phyloP scores from a whole-genome alignment of 2,797 vertebrate genomes.

The Synanceia verrucosa region DNA sequence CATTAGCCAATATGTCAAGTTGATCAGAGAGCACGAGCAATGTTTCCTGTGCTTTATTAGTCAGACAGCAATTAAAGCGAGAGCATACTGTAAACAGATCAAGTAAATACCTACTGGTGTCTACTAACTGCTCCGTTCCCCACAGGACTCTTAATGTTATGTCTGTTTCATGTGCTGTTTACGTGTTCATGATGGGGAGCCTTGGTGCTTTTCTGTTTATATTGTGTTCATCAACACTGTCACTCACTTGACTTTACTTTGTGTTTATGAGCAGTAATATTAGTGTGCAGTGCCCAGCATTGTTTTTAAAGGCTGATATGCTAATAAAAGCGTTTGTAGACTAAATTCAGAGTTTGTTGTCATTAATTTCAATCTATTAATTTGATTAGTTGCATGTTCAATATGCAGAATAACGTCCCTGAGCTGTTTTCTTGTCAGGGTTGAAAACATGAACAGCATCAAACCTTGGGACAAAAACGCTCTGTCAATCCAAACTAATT shows the following conservation, averaged over 20 bases:
- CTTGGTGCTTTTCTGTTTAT: slow-evolving; percentile 25
- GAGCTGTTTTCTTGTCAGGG: slow-evolving; percentile 25
- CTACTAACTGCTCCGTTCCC: slow-evolving; percentile 49
- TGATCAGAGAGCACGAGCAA: slow-evolving; percentile 61
- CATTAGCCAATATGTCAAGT: slow-evolving; percentile 69
- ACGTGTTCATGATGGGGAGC: slow-evolving; percentile 30
- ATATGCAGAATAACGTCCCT: slow-evolving; percentile 34
- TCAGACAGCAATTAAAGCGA: slow-evolving; percentile 69
- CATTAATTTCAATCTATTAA: slow-evolving; percentile 37
- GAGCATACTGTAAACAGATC: slow-evolving; percentile 58
- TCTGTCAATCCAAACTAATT: slow-evolving; percentile 29
- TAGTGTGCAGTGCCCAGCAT: background rate
- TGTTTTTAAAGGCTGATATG: slow-evolving; percentile 12
- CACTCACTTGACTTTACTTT: slow-evolving; percentile 28
- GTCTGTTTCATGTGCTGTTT: slow-evolving; percentile 48
- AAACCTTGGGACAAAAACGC: slow-evolving; percentile 13
- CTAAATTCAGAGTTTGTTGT: slow-evolving; percentile 12
- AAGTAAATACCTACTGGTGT: slow-evolving; percentile 65
- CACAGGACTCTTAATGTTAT: slow-evolving; percentile 41
- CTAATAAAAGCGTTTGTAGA: slow-evolving; percentile 10
- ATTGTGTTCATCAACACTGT: slow-evolving; percentile 28
- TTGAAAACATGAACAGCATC: slow-evolving; percentile 15
- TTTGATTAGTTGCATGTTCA: slow-evolving; percentile 35
- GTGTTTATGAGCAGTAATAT: slow-evolving; percentile 12
- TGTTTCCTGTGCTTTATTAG: slow-evolving; percentile 64